Evolutionary conservation across 2,113 vertebrate species (phyloP), one percentile per base, ranked within the genome.

Genomic region (Boleophthalmus pectinirostris): DNA sequence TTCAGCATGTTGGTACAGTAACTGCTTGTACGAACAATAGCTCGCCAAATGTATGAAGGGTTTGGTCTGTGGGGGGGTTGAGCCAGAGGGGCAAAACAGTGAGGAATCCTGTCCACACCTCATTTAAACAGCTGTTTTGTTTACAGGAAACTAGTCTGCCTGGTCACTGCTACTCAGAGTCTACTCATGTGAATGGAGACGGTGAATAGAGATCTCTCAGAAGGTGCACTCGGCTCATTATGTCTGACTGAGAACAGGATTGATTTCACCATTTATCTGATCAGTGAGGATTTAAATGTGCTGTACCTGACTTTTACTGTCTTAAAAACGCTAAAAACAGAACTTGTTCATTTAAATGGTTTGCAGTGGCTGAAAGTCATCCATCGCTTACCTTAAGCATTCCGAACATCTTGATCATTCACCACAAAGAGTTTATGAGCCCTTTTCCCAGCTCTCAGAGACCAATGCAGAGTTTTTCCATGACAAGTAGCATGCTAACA

Each of bases 121-220:
- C 61, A 33, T 11, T 78, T 46, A 51, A 82, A 78, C 75, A 77
- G 35, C 21, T 38, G 7, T 65, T 46, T 66, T 75, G 85, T 82
- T 83, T 77, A 66, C 57, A 68, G 64, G 61, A 89, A 90, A 89
- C 85, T 68, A 78, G 83, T 85, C 77, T 65, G 71, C 85, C 81
- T 79, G 25, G 69, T 70, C 81, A 69, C 75, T 87, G 21, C 75
- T 38, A 70, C 69, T 58, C 73, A n/a, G 53, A 45, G 57, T 24
- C n/a, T 23, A 18, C 57, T 60, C 57, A 14, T 21, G 49, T 29
- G 78, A 80, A 65, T 33, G 60, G 8, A 18, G 72, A 61, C 66
- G 56, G 14, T 64, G 1, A 60, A n/a, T n/a, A n/a, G n/a, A n/a
- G n/a, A n/a, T n/a, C n/a, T n/a, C n/a, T n/a, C n/a, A n/a, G n/a